These are phyloP conservation scores for Spisula subtruncata DNA, from an alignment of 2,888 invertebrate species.

Conservation along the genomic window DNA sequence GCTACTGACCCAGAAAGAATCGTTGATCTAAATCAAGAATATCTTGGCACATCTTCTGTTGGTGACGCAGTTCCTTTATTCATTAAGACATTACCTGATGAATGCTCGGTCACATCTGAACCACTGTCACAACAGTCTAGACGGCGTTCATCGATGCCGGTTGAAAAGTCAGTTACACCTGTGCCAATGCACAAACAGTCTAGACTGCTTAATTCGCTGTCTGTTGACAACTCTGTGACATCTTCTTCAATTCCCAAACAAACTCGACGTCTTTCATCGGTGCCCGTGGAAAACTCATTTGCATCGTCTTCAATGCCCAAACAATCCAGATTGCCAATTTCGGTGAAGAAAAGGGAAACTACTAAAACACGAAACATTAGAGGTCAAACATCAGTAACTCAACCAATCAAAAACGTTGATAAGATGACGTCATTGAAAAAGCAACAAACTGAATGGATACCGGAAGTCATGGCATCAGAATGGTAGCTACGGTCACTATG, in stretches of 20 bases:
- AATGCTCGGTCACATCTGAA: slow-evolving; percentile 27
- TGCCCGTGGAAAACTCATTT: slow-evolving; percentile 30
- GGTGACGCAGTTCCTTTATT: slow-evolving; percentile 46
- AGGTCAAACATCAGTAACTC: neutral
- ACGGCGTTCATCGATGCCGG: slow-evolving; percentile 35
- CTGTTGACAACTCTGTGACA: no score
- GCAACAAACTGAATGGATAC: slow-evolving; percentile 22
- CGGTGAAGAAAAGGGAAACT: neutral
- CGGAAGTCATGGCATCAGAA: slow-evolving; percentile 46
- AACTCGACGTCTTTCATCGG: neutral
- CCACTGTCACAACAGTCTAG: neutral
- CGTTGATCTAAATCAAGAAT: slow-evolving; percentile 54
- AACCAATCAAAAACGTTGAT: slow-evolving; percentile 14
- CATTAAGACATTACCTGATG: slow-evolving; percentile 44
- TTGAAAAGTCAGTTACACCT: slow-evolving; percentile 31
- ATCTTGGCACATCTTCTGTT: slow-evolving; percentile 17
- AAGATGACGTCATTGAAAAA: slow-evolving; percentile 25
- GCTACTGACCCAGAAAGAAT: slow-evolving; percentile 27
- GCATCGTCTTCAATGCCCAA: slow-evolving; percentile 25
- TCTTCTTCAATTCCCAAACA: no score
- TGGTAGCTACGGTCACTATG: neutral
- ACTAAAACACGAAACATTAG: neutral
- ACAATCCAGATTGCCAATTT: slow-evolving; percentile 4
- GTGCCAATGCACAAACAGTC: neutral
- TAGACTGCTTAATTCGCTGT: neutral